Base-by-base conservation (phyloP, 2,888 invertebrate genomes). In the Spilosoma lubricipeda region DNA sequence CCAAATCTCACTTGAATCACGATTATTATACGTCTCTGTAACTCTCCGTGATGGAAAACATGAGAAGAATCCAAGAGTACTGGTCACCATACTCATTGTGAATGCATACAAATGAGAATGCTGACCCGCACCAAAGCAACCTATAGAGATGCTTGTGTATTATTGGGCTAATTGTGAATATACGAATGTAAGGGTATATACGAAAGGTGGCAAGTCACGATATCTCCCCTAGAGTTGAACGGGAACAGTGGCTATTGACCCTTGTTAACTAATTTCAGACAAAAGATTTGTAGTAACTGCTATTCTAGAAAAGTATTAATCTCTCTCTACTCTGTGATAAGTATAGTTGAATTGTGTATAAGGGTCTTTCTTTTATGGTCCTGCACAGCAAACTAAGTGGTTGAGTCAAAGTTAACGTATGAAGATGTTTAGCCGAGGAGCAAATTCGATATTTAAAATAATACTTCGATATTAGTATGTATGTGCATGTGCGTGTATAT, bases 1-100 rank as follows among this genome's bases (percentile, higher is more conserved):
- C 73, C 52, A 27, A 36, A 66, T 63, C 73, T 56, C 77, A 67
- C 67, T 45, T 42, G 70, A 69, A 73, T 76, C 77, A 76, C 65
- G 68, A 56, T 63, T 23, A 66, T 66, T 39, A 11, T 36, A 1
- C 27, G 27, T 3, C 4, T 59, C 23, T 39, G 3, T 39, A 11
- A 39, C 39, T 11, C 11, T 39, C 1, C 39, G 11, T 9, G 1
- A 39, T 39, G 9, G 39, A 39, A 9, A 39, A 1, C 39, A 39
- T 11, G 39, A 39, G 39, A 11, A 39, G 11, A 39, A 39, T 39
- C 11, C 39, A 39, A 39, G 9, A 39, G 39, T 36, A 4, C 4
- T 36, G 36, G 36, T 36, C 36, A 36, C 36, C 36, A 11, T 9
- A 39, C 39, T 39, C 11, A 11, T 39, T 39, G 39, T 39, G 39